Evolutionary conservation across 64 coral and sea anemone species (phyloP), one percentile per base, ranked within the genome.

Genomic region (Pocillopora verrucosa): DNA sequence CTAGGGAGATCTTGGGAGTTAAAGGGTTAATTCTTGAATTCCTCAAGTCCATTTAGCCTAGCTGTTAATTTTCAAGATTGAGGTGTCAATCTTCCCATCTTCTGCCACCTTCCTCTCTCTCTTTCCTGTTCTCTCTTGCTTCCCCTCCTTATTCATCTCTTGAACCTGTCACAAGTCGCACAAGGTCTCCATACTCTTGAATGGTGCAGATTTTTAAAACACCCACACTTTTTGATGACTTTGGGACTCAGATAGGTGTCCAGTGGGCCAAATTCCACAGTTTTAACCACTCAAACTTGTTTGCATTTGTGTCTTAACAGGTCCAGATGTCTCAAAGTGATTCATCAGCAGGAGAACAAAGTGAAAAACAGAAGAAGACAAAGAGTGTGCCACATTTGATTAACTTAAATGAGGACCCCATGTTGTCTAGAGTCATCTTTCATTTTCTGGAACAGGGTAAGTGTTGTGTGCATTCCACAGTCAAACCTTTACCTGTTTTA

Each of bases 341-440:
- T 59, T 79, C 36, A 1, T 77, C 77, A 35, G 84, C 19, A 11
- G 19, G 76, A 2, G 72, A 91, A 20, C 78, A 64, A 37, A 79
- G 34, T 63, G 88, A 75, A 17, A 90, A 75, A 74, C 13, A 93
- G 36, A 60, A 93, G 58, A 96, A 96, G 64, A 72, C 4, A 19
- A 65, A 62, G 65, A 90, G 83, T 2, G 77, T 96, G 1, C 88
- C 97, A 22, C 97, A 99, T 75, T 78, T 99, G 22, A 79, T 95
- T 41, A 99, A 99, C 62, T 86, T 99, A 81, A 99, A 99, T 60
- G 97, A 99, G 72, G 97, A 99, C 89, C 90, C 93, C 10, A 89
- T 95, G 90, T 65, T 99, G n/a, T 95, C 93, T 65, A 94, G 88
- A 24, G 97, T 99, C 11, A 92, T 99, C 59, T 51, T 83, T 19